Percentiles rank a stretch among this genome's conserved stretches.
phyloP scores from a whole-genome alignment of 2,113 vertebrate species.

The Coreoperca whiteheadi region DNA sequence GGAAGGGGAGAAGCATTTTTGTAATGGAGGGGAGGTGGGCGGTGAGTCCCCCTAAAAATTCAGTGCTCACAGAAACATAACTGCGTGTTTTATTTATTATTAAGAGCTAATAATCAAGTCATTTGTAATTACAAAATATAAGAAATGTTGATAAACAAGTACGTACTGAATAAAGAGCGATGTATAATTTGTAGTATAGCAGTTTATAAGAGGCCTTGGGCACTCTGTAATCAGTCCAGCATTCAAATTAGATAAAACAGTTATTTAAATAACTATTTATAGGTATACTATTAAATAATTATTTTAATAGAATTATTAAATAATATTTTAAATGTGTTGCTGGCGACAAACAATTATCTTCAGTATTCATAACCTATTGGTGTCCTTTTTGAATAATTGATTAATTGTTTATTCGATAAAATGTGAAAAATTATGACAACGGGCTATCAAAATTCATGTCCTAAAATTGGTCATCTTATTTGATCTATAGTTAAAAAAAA shows the following conservation, averaged over 20 bases:
- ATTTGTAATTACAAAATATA: not conserved
- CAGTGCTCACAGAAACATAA: slow-evolving; percentile 4
- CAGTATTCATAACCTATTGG: not conserved
- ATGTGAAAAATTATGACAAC: not conserved
- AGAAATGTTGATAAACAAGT: not conserved
- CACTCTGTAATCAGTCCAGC: not conserved
- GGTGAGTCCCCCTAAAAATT: not conserved
- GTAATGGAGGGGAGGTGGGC: not conserved
- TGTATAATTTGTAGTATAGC: too few species aligned
- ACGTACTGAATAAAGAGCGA: not conserved
- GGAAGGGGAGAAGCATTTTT: slow-evolving; percentile 40
- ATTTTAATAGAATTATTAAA: too few species aligned
- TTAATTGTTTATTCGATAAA: not conserved
- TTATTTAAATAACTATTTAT: too few species aligned
- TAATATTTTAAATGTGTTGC: not conserved
- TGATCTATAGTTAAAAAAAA: not conserved
- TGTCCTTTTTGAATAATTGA: not conserved
- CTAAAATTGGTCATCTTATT: not conserved
- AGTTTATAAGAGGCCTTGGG: not conserved
- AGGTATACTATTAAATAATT: too few species aligned
- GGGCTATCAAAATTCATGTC: not conserved
- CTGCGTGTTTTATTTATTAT: not conserved
- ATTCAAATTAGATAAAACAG: too few species aligned
- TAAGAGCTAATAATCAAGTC: not conserved
- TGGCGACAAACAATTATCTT: not conserved